Evolutionary conservation across 2,797 vertebrate genomes (phyloP).

Genomic region (Hydrophis major): DNA sequence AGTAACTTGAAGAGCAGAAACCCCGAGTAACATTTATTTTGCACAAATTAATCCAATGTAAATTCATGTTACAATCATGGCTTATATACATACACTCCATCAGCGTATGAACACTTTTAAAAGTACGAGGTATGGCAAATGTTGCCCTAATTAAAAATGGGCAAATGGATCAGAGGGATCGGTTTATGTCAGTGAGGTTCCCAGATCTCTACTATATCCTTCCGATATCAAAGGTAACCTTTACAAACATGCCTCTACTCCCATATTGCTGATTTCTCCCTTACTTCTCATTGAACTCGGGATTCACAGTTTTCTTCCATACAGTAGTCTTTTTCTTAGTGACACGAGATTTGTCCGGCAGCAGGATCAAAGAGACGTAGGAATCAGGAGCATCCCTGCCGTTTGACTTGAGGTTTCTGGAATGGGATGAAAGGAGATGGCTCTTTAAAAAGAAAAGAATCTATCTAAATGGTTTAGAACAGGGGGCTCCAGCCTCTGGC

Average conservation of each 20-base stretch:
- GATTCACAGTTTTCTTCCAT: slow-evolving; percentile 86
- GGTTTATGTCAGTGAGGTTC: background rate
- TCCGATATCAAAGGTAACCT: background rate
- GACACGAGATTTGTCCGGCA: slow-evolving; percentile 86
- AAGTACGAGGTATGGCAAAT: background rate
- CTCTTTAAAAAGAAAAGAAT: background rate
- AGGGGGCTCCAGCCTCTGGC: background rate
- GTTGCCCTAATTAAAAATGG: background rate
- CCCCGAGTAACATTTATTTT: background rate
- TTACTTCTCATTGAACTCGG: slow-evolving; percentile 88
- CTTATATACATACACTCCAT: background rate
- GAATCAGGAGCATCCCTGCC: slow-evolving; percentile 86
- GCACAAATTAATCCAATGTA: background rate
- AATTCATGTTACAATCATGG: background rate
- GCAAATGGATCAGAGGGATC: background rate
- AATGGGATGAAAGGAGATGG: background rate
- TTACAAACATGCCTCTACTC: background rate
- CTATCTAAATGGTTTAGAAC: background rate
- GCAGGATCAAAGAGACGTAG: slow-evolving; percentile 83
- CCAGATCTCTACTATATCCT: background rate
- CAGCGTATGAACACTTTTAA: background rate
- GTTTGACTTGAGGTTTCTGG: slow-evolving; percentile 76
- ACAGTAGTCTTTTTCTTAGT: slow-evolving; percentile 87
- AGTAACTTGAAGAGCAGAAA: background rate
- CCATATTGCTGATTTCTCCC: background rate